phyloP scores from a whole-genome alignment of 2,888 invertebrate genomes.

The Cyrtodaria siliqua region DNA sequence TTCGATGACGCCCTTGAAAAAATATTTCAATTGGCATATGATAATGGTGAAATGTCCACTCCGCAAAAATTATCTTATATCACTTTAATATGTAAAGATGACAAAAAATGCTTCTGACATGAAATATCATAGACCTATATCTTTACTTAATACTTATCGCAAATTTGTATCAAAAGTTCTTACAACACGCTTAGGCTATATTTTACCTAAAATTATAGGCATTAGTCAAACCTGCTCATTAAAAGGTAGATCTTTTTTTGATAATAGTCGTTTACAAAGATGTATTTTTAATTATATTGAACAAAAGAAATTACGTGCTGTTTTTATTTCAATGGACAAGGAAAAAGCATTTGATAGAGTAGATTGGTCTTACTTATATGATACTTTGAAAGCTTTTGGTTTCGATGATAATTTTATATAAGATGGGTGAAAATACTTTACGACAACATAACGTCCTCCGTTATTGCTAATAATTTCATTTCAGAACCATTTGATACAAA shows the following conservation, averaged over 20 bases:
- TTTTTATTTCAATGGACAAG: slow-evolving; percentile 65
- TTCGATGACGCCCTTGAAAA: slow-evolving; percentile 21
- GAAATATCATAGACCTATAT: slow-evolving; percentile 67
- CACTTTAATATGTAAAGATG: slow-evolving; percentile 62
- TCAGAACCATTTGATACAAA: slow-evolving; percentile 42
- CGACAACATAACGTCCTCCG: slow-evolving; percentile 45
- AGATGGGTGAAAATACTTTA: slow-evolving; percentile 64
- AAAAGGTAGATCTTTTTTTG: slow-evolving; percentile 63
- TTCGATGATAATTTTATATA: slow-evolving; percentile 58
- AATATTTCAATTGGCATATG: slow-evolving; percentile 14
- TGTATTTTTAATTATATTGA: slow-evolving; percentile 59
- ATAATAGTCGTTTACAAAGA: slow-evolving; percentile 60
- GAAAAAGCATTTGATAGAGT: slow-evolving; percentile 71
- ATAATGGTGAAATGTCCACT: slow-evolving; percentile 28
- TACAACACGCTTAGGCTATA: slow-evolving; percentile 43
- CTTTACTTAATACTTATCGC: slow-evolving; percentile 61
- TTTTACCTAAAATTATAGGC: slow-evolving; percentile 50
- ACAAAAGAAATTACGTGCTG: slow-evolving; percentile 47
- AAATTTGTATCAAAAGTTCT: slow-evolving; percentile 65
- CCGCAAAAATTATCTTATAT: slow-evolving; percentile 49
- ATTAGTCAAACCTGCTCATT: slow-evolving; percentile 64
- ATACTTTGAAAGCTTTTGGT: slow-evolving; percentile 53
- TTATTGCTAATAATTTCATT: slow-evolving; percentile 56
- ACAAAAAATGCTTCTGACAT: slow-evolving; percentile 29
- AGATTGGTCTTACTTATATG: slow-evolving; percentile 59